Percentiles rank a stretch among this genome's conserved stretches.
phyloP scores from a whole-genome alignment of 2,797 vertebrate species.

The Distichodus sexfasciatus region DNA sequence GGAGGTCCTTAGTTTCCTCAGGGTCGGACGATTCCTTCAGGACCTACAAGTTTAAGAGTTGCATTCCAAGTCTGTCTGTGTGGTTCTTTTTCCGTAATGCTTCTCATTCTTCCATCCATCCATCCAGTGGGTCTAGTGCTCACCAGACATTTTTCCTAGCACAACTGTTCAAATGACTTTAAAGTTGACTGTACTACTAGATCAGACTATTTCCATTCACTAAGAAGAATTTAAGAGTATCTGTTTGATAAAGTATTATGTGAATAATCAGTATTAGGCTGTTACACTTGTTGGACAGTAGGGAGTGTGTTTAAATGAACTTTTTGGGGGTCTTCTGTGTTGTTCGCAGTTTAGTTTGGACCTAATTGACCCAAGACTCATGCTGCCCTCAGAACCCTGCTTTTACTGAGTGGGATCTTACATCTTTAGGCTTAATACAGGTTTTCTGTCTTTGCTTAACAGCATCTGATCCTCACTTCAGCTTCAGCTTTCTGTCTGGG shows the following conservation, averaged over 20 bases:
- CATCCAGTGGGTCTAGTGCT: slow-evolving; percentile 2
- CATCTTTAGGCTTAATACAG: neutral
- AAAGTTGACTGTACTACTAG: slow-evolving; percentile 59
- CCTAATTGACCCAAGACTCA: neutral
- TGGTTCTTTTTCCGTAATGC: neutral
- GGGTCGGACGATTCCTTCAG: slow-evolving; percentile 37
- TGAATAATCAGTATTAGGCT: slow-evolving; percentile 83
- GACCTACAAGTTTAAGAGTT: slow-evolving; percentile 13
- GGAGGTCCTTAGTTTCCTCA: slow-evolving; percentile 43
- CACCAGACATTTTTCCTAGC: slow-evolving; percentile 8
- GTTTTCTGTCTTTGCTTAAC: neutral
- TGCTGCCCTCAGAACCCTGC: neutral
- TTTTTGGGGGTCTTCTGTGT: neutral
- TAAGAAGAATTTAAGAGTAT: slow-evolving; percentile 64
- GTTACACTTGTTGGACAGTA: slow-evolving; percentile 55
- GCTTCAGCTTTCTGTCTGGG: too few relatives aligned
- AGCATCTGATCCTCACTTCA: neutral
- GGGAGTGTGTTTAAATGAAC: neutral
- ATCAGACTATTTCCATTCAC: slow-evolving; percentile 56
- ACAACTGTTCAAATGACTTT: slow-evolving; percentile 64
- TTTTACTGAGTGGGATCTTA: neutral
- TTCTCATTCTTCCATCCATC: slow-evolving; percentile 6
- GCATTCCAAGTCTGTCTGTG: neutral
- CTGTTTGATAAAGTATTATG: slow-evolving; percentile 76
- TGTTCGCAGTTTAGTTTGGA: neutral